Base-by-base conservation (phyloP, 1,140 invertebrate genomes). In the Pteromalus puparum region DNA sequence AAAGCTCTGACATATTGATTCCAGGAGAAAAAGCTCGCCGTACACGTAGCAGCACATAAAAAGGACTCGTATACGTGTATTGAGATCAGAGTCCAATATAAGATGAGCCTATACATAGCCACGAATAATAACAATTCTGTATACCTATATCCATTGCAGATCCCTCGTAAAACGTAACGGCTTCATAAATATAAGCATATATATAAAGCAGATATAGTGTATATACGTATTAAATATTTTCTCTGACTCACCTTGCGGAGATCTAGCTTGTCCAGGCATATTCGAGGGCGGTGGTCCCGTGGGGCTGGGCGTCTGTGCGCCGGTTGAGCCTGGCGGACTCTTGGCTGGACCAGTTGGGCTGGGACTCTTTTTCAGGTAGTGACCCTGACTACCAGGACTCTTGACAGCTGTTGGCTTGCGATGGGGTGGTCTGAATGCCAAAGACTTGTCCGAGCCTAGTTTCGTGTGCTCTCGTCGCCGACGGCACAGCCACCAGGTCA, bases 301-400 rank as follows among this genome's bases (percentile, higher is more conserved):
- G 0, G 92, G 92, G 85, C 92, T 93, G 0, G 91, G 91, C 0
- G 90, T 90, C 53, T 92, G 91, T 1, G 89, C 88, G 0, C 88
- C 88, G 15, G 88, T 88, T 0, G 92, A 92, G 30, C 93, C 93
- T 12, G 93, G 94, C 67, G 93, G 94, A 81, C 94, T 94, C 73
- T 95, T 94, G 2, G 92, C 94, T 28, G 94, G 93, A 68, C 94
- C 96, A 0, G 97, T 97, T 0, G 97, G 97, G 86, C 97, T 97
- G 0, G 97, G 97, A 68, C 96, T 97, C 92, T 98, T 98, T 92
- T 97, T 97, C 88, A 98, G 91, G 91, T 98, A 97, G 90, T 97
- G 97, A 26, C 95, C 95, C 75, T 95, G 95, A 82, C 94, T 95
- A 0, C 94, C 94, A 0, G 95, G 95, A 87, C 94, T 95, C 85